phyloP scores from a whole-genome alignment of 92 coral and sea anemone species.

The Anthopleura xanthogrammica region DNA sequence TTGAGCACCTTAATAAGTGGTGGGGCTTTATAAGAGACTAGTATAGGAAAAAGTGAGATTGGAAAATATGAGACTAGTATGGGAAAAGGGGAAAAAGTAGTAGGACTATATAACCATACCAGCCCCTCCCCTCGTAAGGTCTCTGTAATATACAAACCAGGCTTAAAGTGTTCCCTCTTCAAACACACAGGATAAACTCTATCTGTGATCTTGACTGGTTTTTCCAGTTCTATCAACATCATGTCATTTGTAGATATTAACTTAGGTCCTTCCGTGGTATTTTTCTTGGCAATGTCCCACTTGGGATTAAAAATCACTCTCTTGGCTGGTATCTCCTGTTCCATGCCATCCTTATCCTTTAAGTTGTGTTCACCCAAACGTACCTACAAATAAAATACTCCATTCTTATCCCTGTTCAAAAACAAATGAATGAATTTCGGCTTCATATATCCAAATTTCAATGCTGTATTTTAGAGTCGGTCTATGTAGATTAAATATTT shows the following conservation, averaged over 20 bases:
- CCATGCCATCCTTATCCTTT: constrained; percentile 48
- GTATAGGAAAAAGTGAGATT: too few species aligned
- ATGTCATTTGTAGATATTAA: constrained; percentile 71
- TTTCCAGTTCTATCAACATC: constrained; percentile 65
- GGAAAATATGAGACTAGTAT: too few species aligned
- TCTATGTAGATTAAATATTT: too few species aligned
- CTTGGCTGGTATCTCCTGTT: constrained; percentile 70
- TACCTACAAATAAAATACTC: constrained; percentile 36
- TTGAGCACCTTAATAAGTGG: too few species aligned
- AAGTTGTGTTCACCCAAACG: constrained; percentile 86
- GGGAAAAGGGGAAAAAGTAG: too few species aligned
- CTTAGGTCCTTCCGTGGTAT: constrained; percentile 51
- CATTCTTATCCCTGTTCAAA: background rate
- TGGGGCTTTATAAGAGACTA: too few species aligned
- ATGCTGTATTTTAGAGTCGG: too few species aligned
- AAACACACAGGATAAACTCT: constrained; percentile 73
- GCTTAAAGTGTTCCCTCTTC: constrained; percentile 44
- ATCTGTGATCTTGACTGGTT: constrained; percentile 57
- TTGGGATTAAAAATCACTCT: constrained; percentile 68
- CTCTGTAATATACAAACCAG: constrained; percentile 41
- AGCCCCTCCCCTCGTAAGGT: too few species aligned
- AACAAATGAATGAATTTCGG: too few species aligned
- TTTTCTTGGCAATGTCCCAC: constrained; percentile 68
- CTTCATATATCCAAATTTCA: too few species aligned
- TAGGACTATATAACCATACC: too few species aligned